Evolutionary conservation across 2,797 vertebrate genomes (phyloP).

Genomic region (Myiotriccus ornatus): DNA sequence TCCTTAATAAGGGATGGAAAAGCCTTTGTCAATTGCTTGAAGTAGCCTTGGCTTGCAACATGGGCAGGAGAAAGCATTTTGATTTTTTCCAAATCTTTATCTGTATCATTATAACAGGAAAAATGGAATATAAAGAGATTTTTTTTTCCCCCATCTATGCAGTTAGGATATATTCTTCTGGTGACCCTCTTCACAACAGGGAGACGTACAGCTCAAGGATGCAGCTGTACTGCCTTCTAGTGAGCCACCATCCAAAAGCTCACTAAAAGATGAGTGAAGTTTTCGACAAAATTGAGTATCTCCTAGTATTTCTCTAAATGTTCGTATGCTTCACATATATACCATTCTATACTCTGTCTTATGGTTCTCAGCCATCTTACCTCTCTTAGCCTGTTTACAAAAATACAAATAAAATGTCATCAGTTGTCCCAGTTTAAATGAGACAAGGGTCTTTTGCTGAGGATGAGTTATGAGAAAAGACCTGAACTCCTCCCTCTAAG

Average conservation of each 20-base stretch:
- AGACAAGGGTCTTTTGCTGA: too few species aligned
- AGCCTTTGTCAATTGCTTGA: background rate
- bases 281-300: background rate
- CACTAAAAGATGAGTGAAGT: background rate
- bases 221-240: background rate
- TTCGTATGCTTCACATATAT: background rate
- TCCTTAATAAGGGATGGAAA: background rate
- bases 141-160: background rate
- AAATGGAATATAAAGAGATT: background rate
- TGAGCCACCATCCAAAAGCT: background rate
- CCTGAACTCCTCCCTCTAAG: too few species aligned
- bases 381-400: background rate
- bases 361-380: background rate
- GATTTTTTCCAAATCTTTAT: background rate
- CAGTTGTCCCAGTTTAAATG: too few species aligned
- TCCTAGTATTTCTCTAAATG: background rate
- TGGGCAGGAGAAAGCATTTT: background rate
- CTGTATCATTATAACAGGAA: background rate
- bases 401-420: background rate
- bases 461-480: too few species aligned
- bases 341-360: background rate
- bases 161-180: background rate
- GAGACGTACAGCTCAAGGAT: accelerated
- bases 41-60: background rate
- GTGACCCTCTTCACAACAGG: background rate